Percentiles rank a stretch among this genome's conserved stretches.
Conservation (phyloP, 2,113 vertebrate genomes). For the Eptesicus fuscus region DNA sequence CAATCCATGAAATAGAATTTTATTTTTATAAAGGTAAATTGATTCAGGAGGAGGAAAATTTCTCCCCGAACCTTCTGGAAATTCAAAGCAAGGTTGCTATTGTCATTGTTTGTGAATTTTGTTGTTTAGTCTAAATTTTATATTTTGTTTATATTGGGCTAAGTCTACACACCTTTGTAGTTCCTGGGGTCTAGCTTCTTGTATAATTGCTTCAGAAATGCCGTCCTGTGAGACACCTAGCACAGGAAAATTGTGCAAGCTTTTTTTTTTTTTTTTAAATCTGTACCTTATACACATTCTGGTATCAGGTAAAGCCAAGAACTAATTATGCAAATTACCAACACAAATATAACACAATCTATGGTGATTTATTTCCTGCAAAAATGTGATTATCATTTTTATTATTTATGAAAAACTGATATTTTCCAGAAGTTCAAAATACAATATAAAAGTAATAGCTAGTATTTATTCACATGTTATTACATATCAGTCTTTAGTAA, state of each 20-base stretch:
- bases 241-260: not conserved
- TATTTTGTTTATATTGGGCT: constrained; percentile 25
- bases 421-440: not conserved
- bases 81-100: not conserved
- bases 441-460: not conserved
- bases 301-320: not conserved
- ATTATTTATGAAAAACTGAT: constrained; percentile 19
- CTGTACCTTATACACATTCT: not conserved
- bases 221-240: not conserved
- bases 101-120: not conserved
- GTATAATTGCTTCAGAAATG: constrained; percentile 13
- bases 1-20: constrained; percentile 8
- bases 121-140: constrained; percentile 52
- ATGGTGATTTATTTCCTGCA: not conserved
- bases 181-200: not conserved
- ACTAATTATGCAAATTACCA: constrained; percentile 17
- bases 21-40: constrained; percentile 43
- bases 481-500: not conserved
- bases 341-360: not conserved
- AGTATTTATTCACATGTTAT: not conserved
- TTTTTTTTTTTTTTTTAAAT: not conserved
- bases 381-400: not conserved
- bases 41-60: not conserved
- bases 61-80: not conserved
- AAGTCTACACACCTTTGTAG: not conserved